Evolutionary conservation across 2,113 vertebrate species (phyloP).

Genomic region (Scomber colias): DNA sequence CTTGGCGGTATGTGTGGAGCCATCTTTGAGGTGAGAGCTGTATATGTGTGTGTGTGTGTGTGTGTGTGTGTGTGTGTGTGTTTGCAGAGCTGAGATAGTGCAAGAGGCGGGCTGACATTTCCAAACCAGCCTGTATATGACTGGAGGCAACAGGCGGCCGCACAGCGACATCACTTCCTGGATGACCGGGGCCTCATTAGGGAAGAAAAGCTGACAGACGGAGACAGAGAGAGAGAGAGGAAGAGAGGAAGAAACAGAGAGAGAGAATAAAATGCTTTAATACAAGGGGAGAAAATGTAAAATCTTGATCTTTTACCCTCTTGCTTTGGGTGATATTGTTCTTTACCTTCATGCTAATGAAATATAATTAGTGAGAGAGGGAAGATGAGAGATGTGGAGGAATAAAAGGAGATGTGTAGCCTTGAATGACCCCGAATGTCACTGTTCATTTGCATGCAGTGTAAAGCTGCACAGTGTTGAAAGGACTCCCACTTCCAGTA

Average conservation of each 20-base stretch:
- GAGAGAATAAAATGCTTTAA: slow-evolving; percentile 7
- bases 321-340: slow-evolving; percentile 31
- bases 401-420: neutral
- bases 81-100: slow-evolving; percentile 35
- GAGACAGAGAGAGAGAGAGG: slow-evolving; percentile 5
- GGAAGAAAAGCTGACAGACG: slow-evolving; percentile 45
- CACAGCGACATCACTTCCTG: slow-evolving; percentile 70
- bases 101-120: slow-evolving; percentile 67
- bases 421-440: neutral
- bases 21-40: slow-evolving; percentile 10
- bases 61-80: slow-evolving; percentile 13
- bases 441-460: neutral
- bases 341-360: slow-evolving; percentile 22
- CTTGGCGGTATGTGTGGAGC: slow-evolving; percentile 15
- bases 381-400: neutral
- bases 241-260: neutral
- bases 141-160: slow-evolving; percentile 50
- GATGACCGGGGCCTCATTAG: slow-evolving; percentile 68
- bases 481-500: neutral
- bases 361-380: slow-evolving; percentile 16
- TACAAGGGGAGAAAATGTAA: slow-evolving; percentile 22
- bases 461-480: slow-evolving; percentile 1
- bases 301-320: slow-evolving; percentile 46
- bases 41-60: neutral
- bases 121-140: slow-evolving; percentile 62